phyloP scores from a whole-genome alignment of 2,888 invertebrate species.

The Drosophila niveifrons region DNA sequence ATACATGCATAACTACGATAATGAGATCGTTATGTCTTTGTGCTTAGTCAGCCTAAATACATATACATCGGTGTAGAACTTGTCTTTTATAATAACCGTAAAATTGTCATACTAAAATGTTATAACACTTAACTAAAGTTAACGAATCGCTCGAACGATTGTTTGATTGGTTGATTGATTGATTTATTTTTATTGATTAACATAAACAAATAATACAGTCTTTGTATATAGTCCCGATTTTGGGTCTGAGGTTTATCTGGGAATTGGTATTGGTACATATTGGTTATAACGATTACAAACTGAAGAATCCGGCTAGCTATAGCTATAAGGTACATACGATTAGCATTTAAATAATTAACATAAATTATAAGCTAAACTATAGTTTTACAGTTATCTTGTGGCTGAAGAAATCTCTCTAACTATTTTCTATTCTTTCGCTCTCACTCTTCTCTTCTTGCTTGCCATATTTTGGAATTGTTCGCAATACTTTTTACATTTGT shows the following conservation, averaged over 20 bases:
- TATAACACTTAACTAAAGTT: slow-evolving; percentile 52
- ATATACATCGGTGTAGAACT: slow-evolving; percentile 15
- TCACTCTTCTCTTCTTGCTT: slow-evolving; percentile 18
- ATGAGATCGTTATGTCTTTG: slow-evolving; percentile 74
- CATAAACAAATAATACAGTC: slow-evolving; percentile 64
- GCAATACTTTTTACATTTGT: slow-evolving; percentile 59
- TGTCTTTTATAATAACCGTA: slow-evolving; percentile 15
- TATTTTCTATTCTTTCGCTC: not conserved
- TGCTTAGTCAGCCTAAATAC: slow-evolving; percentile 51
- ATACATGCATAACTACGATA: slow-evolving; percentile 45
- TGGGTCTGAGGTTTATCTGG: slow-evolving; percentile 68
- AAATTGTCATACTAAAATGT: slow-evolving; percentile 24
- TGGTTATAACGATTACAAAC: slow-evolving; percentile 33
- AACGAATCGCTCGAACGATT: slow-evolving; percentile 31
- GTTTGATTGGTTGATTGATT: slow-evolving; percentile 41
- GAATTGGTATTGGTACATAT: slow-evolving; percentile 47
- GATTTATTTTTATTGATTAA: slow-evolving; percentile 33
- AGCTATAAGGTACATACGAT: slow-evolving; percentile 77
- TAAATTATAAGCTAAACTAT: slow-evolving; percentile 44
- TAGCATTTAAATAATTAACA: slow-evolving; percentile 10
- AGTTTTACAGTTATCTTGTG: slow-evolving; percentile 34
- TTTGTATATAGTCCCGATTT: slow-evolving; percentile 60
- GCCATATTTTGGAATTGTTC: slow-evolving; percentile 63
- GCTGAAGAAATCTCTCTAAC: slow-evolving; percentile 31
- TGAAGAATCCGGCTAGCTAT: slow-evolving; percentile 62